A percentile compares a stretch with the other conserved stretches of the same genome.
Conservation (phyloP, 1,140 invertebrate species). For the Ips nitidus region DNA sequence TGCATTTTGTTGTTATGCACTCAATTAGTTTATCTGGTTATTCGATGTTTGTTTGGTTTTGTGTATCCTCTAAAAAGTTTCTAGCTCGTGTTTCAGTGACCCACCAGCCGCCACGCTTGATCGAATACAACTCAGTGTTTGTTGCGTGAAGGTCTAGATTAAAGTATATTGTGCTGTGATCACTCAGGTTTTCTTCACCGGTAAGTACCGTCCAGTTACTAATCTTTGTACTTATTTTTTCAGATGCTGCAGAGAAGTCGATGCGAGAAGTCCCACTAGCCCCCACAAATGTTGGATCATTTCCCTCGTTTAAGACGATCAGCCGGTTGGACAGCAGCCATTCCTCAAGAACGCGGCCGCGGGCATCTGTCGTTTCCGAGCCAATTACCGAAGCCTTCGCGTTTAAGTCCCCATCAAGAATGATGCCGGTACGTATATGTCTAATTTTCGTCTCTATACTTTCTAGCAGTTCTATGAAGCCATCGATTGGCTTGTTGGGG, state of each 20-base stretch:
- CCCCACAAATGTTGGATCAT: background rate
- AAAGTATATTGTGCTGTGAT: background rate
- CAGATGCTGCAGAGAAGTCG: background rate
- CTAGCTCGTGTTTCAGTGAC: background rate
- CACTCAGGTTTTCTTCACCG: background rate
- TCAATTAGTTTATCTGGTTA: background rate
- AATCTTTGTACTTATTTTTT: background rate
- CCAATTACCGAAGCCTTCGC: background rate
- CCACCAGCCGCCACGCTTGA: background rate
- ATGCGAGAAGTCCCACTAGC: background rate
- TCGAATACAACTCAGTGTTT: no score
- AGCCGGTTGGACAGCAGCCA: background rate
- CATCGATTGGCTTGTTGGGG: background rate
- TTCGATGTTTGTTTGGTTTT: background rate
- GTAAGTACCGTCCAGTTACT: background rate
- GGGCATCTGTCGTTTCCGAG: background rate
- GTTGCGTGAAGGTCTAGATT: no score
- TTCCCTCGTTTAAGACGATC: background rate
- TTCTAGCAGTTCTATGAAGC: background rate
- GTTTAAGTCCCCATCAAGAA: background rate
- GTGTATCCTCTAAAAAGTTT: background rate
- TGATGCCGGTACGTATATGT: background rate
- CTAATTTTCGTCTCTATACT: background rate
- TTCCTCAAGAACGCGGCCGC: background rate
- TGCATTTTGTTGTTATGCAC: background rate